Evolutionary conservation across 2,113 vertebrate species (phyloP).

Genomic region (Gila orcuttii): DNA sequence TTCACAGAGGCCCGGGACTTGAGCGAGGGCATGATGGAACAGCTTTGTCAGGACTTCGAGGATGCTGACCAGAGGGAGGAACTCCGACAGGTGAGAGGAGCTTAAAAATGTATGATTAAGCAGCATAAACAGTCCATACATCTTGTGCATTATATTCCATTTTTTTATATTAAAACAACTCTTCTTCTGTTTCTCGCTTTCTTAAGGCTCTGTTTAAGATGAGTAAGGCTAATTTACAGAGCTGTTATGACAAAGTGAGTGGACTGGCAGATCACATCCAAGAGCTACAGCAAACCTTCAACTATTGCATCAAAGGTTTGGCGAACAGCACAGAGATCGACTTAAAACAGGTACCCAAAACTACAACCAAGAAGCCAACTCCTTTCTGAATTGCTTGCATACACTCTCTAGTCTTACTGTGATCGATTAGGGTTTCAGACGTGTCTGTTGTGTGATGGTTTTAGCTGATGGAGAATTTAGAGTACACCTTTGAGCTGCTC

Average conservation of each 20-base stretch:
- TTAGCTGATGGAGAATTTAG: conserved; percentile 87
- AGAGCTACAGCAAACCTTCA: conserved; percentile 82
- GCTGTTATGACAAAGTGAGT: conserved; percentile 82
- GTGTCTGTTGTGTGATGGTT: conserved; percentile 21
- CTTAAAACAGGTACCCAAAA: conserved; percentile 85
- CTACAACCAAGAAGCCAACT: neutral
- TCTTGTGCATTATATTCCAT: neutral
- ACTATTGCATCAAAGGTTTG: conserved; percentile 78
- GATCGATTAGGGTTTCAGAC: neutral
- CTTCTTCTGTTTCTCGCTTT: neutral
- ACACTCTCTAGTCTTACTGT: neutral
- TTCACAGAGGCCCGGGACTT: conserved; percentile 83
- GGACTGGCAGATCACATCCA: conserved; percentile 80
- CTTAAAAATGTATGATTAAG: neutral
- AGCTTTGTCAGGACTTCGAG: conserved; percentile 77
- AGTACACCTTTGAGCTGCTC: conserved; percentile 84
- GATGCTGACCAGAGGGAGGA: conserved; percentile 61
- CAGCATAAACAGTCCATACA: neutral
- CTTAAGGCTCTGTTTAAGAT: conserved; percentile 75
- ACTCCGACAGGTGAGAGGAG: conserved; percentile 78
- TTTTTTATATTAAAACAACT: neutral
- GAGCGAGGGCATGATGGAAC: conserved; percentile 81
- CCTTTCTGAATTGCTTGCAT: neutral
- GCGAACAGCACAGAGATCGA: conserved; percentile 87
- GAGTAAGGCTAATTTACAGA: conserved; percentile 79